Percentiles rank a stretch among this genome's conserved stretches.
Conservation (phyloP, 2,888 invertebrate species). For the Ochropleura leucogaster region DNA sequence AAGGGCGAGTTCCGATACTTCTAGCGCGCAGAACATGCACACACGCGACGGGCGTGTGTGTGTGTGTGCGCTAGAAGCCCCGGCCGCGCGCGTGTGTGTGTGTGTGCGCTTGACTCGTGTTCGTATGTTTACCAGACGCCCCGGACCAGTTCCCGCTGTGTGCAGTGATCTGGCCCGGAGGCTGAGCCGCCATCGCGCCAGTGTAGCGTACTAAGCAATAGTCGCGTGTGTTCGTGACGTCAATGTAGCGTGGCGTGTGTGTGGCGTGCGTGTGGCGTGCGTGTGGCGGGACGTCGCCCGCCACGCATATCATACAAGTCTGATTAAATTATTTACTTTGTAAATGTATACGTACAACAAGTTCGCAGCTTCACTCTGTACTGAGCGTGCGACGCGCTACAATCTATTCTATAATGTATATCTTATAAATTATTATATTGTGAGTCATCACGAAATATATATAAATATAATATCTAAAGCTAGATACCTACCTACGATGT, state of each 20-base stretch:
- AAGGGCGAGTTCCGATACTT: constrained; percentile 98
- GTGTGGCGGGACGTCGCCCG: constrained; percentile 14
- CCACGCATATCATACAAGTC: constrained; percentile 63
- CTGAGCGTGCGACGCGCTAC: constrained; percentile 51
- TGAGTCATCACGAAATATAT: constrained; percentile 61
- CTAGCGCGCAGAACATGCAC: constrained; percentile 83
- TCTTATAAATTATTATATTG: constrained; percentile 63
- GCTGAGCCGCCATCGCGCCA: constrained; percentile 49
- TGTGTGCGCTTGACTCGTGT: constrained; percentile 65
- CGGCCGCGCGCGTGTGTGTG: constrained; percentile 35
- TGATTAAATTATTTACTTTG: constrained; percentile 68
- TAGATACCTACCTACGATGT: constrained; percentile 60
- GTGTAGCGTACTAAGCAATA: constrained; percentile 46
- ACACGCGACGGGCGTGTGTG: constrained; percentile 15
- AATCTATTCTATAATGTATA: constrained; percentile 49
- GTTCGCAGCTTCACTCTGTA: constrained; percentile 49
- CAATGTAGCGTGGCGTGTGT: constrained; percentile 14
- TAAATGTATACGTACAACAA: constrained; percentile 61
- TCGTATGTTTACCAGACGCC: constrained; percentile 55
- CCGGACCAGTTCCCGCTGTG: constrained; percentile 20
- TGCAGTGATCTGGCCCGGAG: constrained; percentile 31
- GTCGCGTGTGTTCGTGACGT: constrained; percentile 36
- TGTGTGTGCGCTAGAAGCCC: constrained; percentile 13
- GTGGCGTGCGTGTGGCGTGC: constrained; percentile 12
- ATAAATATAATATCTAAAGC: constrained; percentile 61